Conservation (phyloP, 2,888 invertebrate species). For the Acrobasis suavella region DNA sequence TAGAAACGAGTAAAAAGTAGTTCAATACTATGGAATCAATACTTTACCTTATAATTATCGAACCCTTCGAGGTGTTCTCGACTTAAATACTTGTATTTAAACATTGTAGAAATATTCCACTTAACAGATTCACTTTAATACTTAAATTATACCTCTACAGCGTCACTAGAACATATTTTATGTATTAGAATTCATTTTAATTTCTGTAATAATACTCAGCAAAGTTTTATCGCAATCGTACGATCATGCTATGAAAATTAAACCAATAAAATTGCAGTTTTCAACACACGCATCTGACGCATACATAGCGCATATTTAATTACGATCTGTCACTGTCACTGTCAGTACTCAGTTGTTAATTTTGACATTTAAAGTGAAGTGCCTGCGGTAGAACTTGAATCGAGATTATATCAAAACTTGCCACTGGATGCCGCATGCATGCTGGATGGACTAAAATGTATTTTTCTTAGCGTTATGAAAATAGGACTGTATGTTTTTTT, state of each 20-base stretch:
- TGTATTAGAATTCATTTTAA: conserved; percentile 7
- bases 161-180: conserved; percentile 21
- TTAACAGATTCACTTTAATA: conserved; percentile 14
- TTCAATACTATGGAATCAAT: conserved; percentile 13
- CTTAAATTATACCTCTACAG: conserved; percentile 4
- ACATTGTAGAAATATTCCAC: conserved; percentile 58
- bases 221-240: conserved; percentile 4
- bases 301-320: neutral
- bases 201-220: neutral
- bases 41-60: conserved; percentile 93
- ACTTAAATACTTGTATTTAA: conserved; percentile 90
- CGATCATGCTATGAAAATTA: conserved; percentile 11
- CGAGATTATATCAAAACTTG: no score
- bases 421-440: no score
- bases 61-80: conserved; percentile 95
- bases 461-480: no score
- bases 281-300: neutral
- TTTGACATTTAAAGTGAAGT: no score
- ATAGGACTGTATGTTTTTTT: no score
- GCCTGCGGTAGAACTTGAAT: no score
- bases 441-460: no score
- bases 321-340: neutral
- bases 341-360: neutral
- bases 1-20: neutral
- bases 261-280: conserved; percentile 5